Base-by-base conservation (phyloP, 2,113 vertebrate genomes). In the Trogon melanurus region DNA sequence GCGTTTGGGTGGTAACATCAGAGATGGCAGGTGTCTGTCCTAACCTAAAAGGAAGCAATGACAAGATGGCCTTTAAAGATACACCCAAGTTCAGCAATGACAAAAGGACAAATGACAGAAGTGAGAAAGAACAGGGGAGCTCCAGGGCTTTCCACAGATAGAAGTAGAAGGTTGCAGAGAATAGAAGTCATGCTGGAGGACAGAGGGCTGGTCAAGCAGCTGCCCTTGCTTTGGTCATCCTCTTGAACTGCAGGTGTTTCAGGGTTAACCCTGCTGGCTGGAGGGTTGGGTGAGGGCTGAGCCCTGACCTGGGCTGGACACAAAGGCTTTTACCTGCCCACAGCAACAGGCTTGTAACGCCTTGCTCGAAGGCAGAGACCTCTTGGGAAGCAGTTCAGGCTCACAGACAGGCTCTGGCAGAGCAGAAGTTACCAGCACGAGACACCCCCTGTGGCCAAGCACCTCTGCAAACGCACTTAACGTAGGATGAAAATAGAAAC, bases 231-330 rank as follows among this genome's bases (percentile, higher is more conserved):
- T 29, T 16, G 26, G 4, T 16, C 53, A 16, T 22, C 32, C 45
- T 64, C 48, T 9, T 20, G 53, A 61, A 51, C 19, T 0, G 0
- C 2, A 6, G 44, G 54, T 4, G 1, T 65, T 85, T 61, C 1
- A 4, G 65, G 57, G 53, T 58, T 82, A 54, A 25, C 21, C 3
- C 32, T 27, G 38, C 21, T 16, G 27, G 41, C 47, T 19, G 15
- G 36, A n/a, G 84, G 13, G 10, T 11, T 7, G 8, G 30, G 11
- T 22, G 80, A 76, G 60, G 45, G 30, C 54, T 2, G 29, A 45
- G 72, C 34, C 54, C 54, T 19, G 47, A 7, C 53, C 45, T 8
- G 47, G 34, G 41, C 57, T n/a, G 69, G 45, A 12, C 41, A 62
- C 61, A 20, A 50, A 56, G 57, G 62, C 38, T 34, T 32, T 27